Evolutionary conservation across 2,888 invertebrate species (phyloP), one percentile per base, ranked within the genome.

Genomic region (Sphaerophoria rueppellii): DNA sequence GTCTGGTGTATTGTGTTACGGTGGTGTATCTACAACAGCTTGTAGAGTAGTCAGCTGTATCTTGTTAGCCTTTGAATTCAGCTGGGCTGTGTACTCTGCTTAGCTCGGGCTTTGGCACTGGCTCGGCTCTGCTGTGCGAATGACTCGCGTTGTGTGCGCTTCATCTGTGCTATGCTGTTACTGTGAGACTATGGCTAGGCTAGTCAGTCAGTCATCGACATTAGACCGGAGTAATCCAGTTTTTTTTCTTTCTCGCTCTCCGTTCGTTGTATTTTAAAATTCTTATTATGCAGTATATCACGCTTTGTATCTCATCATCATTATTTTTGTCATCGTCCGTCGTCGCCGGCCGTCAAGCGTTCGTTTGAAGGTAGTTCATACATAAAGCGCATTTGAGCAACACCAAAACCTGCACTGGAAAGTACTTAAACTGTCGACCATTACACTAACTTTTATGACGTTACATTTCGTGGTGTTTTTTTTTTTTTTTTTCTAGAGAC

Each of bases 201-300:
- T 87, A 86, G 89, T 88, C 88, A 89, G 89, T 89, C 89, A 89
- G 88, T 88, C 88, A 88, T 88, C 88, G 89, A 89, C 89, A 88
- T 87, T 88, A 88, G 89, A 88, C 87, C 87, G 88, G 87, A 88
- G 88, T 88, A 88, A 88, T 89, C 88, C 88, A 88, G 87, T 76
- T 80, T 73, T 24, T 24, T 79, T 54, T 74, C 65, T 81, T 57
- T 79, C 60, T 55, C 71, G 50, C 57, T 81, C 58, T 60, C 71
- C 67, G 58, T 61, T 61, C 61, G 58, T 46, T 67, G 14, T 52
- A 48, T 77, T 71, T 60, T 61, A 48, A 50, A 71, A 63, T 12
- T 69, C 24, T 74, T 58, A 43, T 71, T 71, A 65, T 58, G 69
- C 67, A 70, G 69, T 86, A 79, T 70, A 77, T 70, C 73, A 80